Percentiles rank a stretch among this genome's conserved stretches.
Conservation (phyloP, 2,888 invertebrate genomes). For the Drosophila acutilabella region DNA sequence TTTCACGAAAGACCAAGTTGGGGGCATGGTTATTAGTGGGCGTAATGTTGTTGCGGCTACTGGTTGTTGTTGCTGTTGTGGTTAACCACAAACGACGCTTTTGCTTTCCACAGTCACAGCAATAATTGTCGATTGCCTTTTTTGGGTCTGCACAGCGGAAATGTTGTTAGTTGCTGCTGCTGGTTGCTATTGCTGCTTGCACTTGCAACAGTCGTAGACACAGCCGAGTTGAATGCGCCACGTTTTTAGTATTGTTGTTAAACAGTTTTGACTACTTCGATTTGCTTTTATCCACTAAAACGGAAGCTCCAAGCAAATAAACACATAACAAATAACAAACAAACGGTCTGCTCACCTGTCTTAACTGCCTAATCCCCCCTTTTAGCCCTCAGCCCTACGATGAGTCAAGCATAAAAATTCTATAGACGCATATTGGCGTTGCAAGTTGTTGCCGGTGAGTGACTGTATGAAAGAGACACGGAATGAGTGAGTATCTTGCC, state of each 20-base stretch:
- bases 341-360: constrained; percentile 2
- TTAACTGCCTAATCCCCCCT: too few species aligned
- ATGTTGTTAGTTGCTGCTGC: constrained; percentile 44
- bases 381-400: constrained; percentile 24
- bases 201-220: constrained; percentile 49
- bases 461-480: not conserved
- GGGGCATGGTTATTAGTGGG: constrained; percentile 54
- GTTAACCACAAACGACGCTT: constrained; percentile 32
- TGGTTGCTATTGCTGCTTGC: constrained; percentile 33
- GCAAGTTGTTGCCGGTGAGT: constrained; percentile 18
- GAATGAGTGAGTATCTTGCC: constrained; percentile 1
- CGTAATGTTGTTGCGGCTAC: constrained; percentile 28
- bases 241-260: constrained; percentile 21
- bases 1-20: constrained; percentile 42
- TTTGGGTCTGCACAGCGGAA: constrained; percentile 70
- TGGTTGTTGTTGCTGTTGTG: constrained; percentile 11
- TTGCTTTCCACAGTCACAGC: constrained; percentile 64
- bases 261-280: constrained; percentile 45
- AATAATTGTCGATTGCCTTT: constrained; percentile 74
- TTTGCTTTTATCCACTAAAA: constrained; percentile 28
- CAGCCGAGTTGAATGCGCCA: constrained; percentile 20
- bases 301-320: constrained; percentile 56
- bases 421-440: constrained; percentile 41
- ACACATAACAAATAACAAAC: constrained; percentile 27
- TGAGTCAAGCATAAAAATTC: constrained; percentile 71